phyloP scores from a whole-genome alignment of 2,797 vertebrate species.

The Rhabdophis nuchalis region DNA sequence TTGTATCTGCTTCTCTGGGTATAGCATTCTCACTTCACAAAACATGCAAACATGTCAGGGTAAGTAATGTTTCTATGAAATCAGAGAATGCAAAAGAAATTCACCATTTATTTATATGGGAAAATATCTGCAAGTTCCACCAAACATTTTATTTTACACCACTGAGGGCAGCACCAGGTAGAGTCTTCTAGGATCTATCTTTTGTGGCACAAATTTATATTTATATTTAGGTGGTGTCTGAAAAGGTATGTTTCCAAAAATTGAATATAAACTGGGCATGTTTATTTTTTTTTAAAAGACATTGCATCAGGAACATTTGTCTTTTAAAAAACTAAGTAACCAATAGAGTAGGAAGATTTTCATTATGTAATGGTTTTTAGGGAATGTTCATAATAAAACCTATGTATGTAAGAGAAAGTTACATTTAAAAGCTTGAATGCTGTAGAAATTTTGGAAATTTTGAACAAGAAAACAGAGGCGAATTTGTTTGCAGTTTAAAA shows the following conservation, averaged over 20 bases:
- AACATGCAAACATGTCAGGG: slow-evolving; percentile 86
- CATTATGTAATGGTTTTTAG: neutral
- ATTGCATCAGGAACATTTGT: neutral
- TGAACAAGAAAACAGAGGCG: neutral
- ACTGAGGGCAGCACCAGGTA: neutral
- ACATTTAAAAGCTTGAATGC: neutral
- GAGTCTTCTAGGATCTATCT: neutral
- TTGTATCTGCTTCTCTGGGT: slow-evolving; percentile 87
- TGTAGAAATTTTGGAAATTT: neutral
- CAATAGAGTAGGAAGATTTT: neutral
- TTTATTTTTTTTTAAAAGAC: neutral
- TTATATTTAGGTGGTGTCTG: neutral
- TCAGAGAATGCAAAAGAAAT: neutral
- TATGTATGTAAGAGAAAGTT: neutral
- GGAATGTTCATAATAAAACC: neutral
- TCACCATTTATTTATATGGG: neutral
- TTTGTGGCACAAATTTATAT: neutral
- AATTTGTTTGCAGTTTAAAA: neutral
- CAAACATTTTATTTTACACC: neutral
- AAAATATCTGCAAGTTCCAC: neutral
- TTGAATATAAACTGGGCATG: neutral
- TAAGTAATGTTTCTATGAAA: slow-evolving; percentile 59
- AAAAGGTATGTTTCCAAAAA: neutral
- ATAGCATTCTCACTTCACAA: slow-evolving; percentile 73
- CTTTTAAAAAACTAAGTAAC: neutral